Evolutionary conservation across 1,140 invertebrate species (phyloP), one percentile per base, ranked within the genome.

Genomic region (Radopholus similis): DNA sequence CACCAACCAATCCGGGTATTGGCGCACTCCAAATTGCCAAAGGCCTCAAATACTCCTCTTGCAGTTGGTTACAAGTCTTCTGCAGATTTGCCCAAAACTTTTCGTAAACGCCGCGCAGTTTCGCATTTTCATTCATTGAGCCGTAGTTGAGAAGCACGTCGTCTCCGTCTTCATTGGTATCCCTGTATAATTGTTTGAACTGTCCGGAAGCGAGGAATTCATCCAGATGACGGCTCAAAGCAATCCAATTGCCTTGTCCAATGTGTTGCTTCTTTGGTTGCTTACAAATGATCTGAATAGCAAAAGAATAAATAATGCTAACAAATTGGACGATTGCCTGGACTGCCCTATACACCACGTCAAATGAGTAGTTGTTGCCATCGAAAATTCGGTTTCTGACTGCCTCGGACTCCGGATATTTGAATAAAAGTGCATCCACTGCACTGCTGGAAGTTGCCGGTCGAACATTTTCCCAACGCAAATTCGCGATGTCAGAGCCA

Each of bases 11-110:
- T 21, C 70, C 70, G 23, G 64, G 35, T 23, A 42, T n/a, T 18
- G 64, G 15, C 13, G 68, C 69, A 34, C 63, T 40, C 58, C 70
- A 72, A 44, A 71, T 23, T 21, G 69, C 70, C 21, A 71, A 2
- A 9, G 70, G 70, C 35, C 56, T 23, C 18, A 71, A 51, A 32
- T 37, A 34, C 35, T 54, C 55, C 64, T 71, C 70, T 53, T 71
- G 70, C 38, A 71, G 54, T 49, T 71, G 70, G 38, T 72, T 74
- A 51, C 70, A 71, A 15, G 53, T 66, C 53, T 72, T 71, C 18
- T 60, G 47, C 13, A 71, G 23, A 18, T 71, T 62, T 4, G 26
- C 9, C 70, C 70, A 71, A 21, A 71, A 71, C 38, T 67, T 71
- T 18, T 71, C 69, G 30, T 65, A 55, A 5, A 69, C 58, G 23